Conservation (phyloP, 2,888 invertebrate genomes). For the Catocala sponsa region DNA sequence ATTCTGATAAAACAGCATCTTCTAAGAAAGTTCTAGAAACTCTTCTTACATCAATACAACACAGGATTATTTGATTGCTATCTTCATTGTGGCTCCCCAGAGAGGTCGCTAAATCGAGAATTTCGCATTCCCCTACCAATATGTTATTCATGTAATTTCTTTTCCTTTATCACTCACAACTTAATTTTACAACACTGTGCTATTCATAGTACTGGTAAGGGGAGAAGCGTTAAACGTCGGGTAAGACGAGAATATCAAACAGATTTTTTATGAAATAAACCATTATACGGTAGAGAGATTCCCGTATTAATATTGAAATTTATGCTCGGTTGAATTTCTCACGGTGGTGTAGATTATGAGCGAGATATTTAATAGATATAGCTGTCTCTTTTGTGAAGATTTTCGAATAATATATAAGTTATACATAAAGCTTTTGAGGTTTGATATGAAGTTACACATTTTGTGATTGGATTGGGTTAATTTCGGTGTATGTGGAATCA, state of each 20-base stretch:
- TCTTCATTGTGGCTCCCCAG: too few relatives aligned
- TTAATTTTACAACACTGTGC: slow-evolving; percentile 7
- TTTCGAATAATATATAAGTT: slow-evolving; percentile 5
- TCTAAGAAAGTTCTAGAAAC: too few relatives aligned
- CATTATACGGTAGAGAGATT: slow-evolving; percentile 53
- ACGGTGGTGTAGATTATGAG: slow-evolving; percentile 42
- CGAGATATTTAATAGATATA: slow-evolving; percentile 19
- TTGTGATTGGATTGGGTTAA: neutral
- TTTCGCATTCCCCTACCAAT: too few relatives aligned
- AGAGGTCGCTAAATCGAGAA: too few relatives aligned
- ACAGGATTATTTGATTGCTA: too few relatives aligned
- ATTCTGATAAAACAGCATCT: too few relatives aligned
- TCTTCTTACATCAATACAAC: too few relatives aligned
- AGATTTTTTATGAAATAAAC: slow-evolving; percentile 55
- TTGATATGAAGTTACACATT: neutral
- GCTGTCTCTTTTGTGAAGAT: slow-evolving; percentile 27
- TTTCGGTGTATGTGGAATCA: neutral
- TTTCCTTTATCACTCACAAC: neutral
- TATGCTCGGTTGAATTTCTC: slow-evolving; percentile 54
- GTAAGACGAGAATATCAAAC: slow-evolving; percentile 35
- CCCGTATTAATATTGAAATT: slow-evolving; percentile 47
- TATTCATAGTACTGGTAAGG: neutral
- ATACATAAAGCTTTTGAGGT: slow-evolving; percentile 3
- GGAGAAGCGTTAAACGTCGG: slow-evolving; percentile 13
- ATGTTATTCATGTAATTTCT: neutral